Base-by-base conservation (phyloP, 1,140 invertebrate genomes). In the Euura saliciscinereae region DNA sequence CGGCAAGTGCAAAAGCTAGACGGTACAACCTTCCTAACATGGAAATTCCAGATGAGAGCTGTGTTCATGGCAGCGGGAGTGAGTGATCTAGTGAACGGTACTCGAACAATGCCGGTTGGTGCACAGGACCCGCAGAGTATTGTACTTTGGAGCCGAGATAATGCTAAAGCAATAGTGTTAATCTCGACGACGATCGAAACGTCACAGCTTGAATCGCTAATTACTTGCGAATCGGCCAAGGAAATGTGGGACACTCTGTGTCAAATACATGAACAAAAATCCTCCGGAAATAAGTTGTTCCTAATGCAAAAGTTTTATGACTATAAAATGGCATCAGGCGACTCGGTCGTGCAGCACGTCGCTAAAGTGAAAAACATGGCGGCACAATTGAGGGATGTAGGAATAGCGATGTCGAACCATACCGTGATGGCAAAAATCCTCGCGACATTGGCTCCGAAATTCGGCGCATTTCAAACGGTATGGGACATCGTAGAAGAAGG, bases 21-120 rank as follows among this genome's bases (percentile, higher is more conserved):
- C 69, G 78, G 78, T 43, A 74, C 68, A 6, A 80, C 80, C 71
- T 82, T 75, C 71, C 76, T 77, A 7, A 78, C 79, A 51, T 84
- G 82, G 82, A 82, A 83, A 70, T 83, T 81, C 69, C 78, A 83
- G 70, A 75, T 83, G 44, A 82, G 79, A 43, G 79, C 80, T 70
- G 77, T 80, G 8, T 73, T 83, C 59, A 69, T 70, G 43, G 79
- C 80, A 4, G 80, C 79, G 73, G 70, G 77, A 68, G 13, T 80
- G 71, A 45, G 71, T 73, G 76, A 76, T 70, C 59, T 75, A 73
- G 45, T 74, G 2, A 51, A 70, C 65, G 76, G 79, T 73, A 75
- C 73, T 74, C 72, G 45, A 68, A 43, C 8, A 69, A 77, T 13
- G 42, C 70, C 75, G 13, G 44, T 4, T 43, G 44, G 0, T 10